These are phyloP conservation scores for Hoplodrina ambigua DNA, from an alignment of 2,888 invertebrate species.

Conservation along the genomic window DNA sequence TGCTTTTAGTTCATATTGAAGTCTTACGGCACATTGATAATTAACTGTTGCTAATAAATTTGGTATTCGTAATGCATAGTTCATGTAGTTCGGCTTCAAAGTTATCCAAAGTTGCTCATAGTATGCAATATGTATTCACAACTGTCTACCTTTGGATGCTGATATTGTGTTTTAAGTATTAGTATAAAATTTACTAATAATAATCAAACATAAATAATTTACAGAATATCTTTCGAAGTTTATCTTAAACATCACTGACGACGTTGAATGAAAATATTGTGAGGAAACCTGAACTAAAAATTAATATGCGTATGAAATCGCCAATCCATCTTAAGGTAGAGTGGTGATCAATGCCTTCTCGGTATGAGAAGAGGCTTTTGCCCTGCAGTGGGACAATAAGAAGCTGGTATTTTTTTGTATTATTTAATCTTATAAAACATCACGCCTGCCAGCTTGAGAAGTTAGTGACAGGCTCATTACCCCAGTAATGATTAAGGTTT, in stretches of 20 bases:
- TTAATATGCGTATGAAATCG: too few species aligned
- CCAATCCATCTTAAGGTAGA: too few species aligned
- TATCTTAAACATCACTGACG: too few species aligned
- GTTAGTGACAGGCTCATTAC: not conserved
- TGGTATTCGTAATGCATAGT: not conserved
- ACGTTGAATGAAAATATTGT: too few species aligned
- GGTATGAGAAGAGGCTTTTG: too few species aligned
- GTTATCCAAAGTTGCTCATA: conserved; percentile 13
- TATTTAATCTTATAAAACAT: not conserved
- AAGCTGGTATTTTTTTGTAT: too few species aligned
- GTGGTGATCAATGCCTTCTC: too few species aligned
- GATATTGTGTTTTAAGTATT: not conserved
- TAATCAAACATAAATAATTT: too few species aligned
- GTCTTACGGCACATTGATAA: not conserved
- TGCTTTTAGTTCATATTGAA: not conserved
- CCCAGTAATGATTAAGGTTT: too few species aligned
- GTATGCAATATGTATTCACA: not conserved
- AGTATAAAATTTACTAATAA: not conserved
- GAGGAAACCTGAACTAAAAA: too few species aligned
- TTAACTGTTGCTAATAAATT: not conserved
- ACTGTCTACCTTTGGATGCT: not conserved
- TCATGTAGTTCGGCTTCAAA: not conserved
- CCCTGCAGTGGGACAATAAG: too few species aligned
- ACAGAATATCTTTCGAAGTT: too few species aligned
- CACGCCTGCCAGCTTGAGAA: not conserved